These are phyloP conservation scores for Amblyjoppa proteus DNA, from an alignment of 2,888 invertebrate genomes.

Conservation along the genomic window DNA sequence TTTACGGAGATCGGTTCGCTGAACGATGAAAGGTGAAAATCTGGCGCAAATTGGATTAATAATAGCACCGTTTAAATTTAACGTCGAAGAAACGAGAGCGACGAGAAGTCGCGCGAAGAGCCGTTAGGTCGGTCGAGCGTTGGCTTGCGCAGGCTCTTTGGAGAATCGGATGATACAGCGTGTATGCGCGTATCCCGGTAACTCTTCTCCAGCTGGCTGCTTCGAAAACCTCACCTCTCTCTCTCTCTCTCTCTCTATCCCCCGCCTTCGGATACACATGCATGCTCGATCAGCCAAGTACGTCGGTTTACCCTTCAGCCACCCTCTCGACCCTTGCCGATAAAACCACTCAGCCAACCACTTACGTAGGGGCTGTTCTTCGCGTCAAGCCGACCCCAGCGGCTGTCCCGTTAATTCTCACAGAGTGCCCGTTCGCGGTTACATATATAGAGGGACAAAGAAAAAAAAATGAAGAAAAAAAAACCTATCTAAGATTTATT, in stretches of 20 bases:
- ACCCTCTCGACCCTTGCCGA: constrained; percentile 61
- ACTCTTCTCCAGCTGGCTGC: constrained; percentile 22
- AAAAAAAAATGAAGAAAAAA: constrained; percentile 2
- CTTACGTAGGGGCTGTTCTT: constrained; percentile 48
- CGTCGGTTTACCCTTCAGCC: constrained; percentile 46
- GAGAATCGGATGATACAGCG: constrained; percentile 1
- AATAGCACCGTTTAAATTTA: constrained; percentile 38
- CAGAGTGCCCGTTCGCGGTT: constrained; percentile 31
- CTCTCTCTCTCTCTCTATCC: not conserved
- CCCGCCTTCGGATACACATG: constrained; percentile 6
- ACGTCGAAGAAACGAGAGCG: constrained; percentile 18
- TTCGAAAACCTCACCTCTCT: not conserved
- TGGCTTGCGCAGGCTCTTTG: constrained; percentile 14
- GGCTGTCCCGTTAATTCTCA: constrained; percentile 55
- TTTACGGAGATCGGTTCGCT: not conserved
- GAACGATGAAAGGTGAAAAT: constrained; percentile 29
- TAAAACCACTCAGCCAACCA: constrained; percentile 65
- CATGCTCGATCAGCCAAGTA: constrained; percentile 33
- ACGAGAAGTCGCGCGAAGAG: not conserved
- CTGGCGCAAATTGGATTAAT: constrained; percentile 21
- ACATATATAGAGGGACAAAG: not conserved
- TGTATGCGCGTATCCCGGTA: constrained; percentile 24
- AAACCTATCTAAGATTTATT: not conserved
- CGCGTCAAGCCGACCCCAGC: constrained; percentile 43
- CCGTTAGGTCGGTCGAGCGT: not conserved